These are phyloP conservation scores for Drosophila rubida DNA, from an alignment of 2,888 invertebrate species.

Conservation along the genomic window DNA sequence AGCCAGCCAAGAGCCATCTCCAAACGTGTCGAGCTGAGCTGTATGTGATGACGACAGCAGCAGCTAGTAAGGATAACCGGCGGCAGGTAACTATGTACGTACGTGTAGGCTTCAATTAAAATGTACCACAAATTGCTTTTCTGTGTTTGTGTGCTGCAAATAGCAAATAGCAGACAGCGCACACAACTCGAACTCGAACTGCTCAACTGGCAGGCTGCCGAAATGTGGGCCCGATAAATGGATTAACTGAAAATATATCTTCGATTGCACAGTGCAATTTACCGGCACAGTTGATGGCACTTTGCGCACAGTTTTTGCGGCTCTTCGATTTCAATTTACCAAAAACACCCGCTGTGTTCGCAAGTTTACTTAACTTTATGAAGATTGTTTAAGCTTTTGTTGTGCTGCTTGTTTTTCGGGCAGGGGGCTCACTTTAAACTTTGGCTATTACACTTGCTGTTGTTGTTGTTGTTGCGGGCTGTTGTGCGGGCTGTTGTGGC, in stretches of 20 bases:
- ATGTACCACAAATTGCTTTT: slow-evolving; percentile 72
- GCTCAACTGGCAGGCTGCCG: neutral
- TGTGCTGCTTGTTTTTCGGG: neutral
- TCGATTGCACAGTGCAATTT: neutral
- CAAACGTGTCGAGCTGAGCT: neutral
- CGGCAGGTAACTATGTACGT: slow-evolving; percentile 4
- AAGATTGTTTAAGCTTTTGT: slow-evolving; percentile 1
- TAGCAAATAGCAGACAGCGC: slow-evolving; percentile 43
- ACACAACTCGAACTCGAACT: neutral
- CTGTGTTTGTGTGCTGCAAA: slow-evolving; percentile 58
- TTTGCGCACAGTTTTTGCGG: neutral
- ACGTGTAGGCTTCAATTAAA: slow-evolving; percentile 66
- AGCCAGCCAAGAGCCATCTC: slow-evolving; percentile 52
- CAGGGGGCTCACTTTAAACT: slow-evolving; percentile 4
- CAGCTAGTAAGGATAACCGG: slow-evolving; percentile 1
- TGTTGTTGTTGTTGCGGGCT: slow-evolving; percentile 6
- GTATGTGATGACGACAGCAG: slow-evolving; percentile 21
- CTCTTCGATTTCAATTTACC: slow-evolving; percentile 2
- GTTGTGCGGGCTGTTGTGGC: slow-evolving; percentile 15
- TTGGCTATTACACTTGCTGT: neutral
- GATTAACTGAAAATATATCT: neutral
- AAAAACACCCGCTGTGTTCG: neutral
- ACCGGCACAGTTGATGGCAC: slow-evolving; percentile 3
- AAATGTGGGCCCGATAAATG: slow-evolving; percentile 18
- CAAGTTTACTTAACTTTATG: slow-evolving; percentile 4